Percentiles rank a stretch among this genome's conserved stretches.
Evolutionary conservation across 2,888 invertebrate genomes (phyloP).

Genomic region (Cylloceria caligata): DNA sequence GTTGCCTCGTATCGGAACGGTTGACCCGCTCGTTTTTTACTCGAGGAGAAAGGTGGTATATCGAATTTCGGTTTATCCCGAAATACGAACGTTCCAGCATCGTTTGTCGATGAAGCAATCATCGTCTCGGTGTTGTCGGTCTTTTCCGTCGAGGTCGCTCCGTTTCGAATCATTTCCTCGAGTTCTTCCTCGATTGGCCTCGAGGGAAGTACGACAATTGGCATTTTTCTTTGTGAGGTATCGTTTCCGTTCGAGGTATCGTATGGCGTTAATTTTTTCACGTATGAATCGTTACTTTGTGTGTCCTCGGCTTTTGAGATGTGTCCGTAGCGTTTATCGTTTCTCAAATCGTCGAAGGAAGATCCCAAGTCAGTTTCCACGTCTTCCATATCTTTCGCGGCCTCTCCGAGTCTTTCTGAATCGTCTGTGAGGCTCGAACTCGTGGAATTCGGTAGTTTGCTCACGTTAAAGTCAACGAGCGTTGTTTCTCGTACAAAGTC

Average conservation of each 20-base stretch:
- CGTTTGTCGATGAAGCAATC: conserved; percentile 67
- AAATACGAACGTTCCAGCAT: conserved; percentile 55
- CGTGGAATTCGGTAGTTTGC: conserved; percentile 66
- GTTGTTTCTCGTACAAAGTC: conserved; percentile 79
- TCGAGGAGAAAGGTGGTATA: background rate
- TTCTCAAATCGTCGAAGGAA: background rate
- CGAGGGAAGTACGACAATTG: conserved; percentile 22
- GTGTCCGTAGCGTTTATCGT: conserved; percentile 48
- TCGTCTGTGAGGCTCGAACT: background rate
- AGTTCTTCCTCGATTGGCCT: conserved; percentile 39
- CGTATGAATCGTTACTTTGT: background rate
- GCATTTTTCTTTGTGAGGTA: background rate
- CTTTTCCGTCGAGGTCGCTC: conserved; percentile 15
- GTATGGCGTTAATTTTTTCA: background rate
- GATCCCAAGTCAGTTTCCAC: conserved; percentile 59
- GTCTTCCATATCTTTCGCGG: conserved; percentile 53
- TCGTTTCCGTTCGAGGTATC: background rate
- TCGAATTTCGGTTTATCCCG: conserved; percentile 30
- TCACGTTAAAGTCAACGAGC: conserved; percentile 75
- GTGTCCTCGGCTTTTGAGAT: background rate
- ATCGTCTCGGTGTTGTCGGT: conserved; percentile 64
- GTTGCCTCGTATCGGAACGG: conserved; percentile 32
- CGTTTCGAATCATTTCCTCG: background rate
- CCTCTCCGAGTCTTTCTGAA: background rate
- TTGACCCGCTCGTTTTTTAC: conserved; percentile 38